Evolutionary conservation across 2,797 vertebrate species (phyloP).

Genomic region (Eidolon dupreanum): DNA sequence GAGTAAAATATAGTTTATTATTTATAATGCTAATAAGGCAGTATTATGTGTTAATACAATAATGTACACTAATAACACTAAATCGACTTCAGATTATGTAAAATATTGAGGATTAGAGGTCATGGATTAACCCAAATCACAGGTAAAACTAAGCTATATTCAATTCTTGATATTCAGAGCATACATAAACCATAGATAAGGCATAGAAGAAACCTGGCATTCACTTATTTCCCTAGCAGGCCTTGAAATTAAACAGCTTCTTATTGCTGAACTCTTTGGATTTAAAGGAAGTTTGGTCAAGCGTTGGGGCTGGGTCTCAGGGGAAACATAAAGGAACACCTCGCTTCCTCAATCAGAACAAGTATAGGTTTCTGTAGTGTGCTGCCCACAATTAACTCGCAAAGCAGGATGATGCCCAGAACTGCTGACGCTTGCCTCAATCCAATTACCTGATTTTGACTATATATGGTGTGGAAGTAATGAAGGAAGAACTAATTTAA

Average conservation of each 20-base stretch:
- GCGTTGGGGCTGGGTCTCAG: not conserved
- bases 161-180: not conserved
- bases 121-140: not conserved
- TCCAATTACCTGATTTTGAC: slow-evolving; percentile 46
- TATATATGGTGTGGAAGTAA: slow-evolving; percentile 58
- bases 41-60: not conserved
- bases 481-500: slow-evolving; percentile 40
- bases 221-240: not conserved
- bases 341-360: not conserved
- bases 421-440: slow-evolving; percentile 34
- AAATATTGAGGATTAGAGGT: not conserved
- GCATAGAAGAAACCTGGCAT: not conserved
- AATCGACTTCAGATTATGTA: not conserved
- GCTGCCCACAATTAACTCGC: not conserved
- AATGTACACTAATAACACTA: not conserved
- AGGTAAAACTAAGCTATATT: not conserved
- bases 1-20: not conserved
- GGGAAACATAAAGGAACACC: not conserved
- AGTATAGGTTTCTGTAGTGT: not conserved
- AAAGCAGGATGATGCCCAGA: not conserved
- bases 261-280: not conserved
- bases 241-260: not conserved
- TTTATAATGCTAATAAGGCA: not conserved
- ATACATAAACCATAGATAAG: not conserved
- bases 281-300: not conserved